phyloP scores from a whole-genome alignment of 2,797 vertebrate species.

The Halcyon badia region DNA sequence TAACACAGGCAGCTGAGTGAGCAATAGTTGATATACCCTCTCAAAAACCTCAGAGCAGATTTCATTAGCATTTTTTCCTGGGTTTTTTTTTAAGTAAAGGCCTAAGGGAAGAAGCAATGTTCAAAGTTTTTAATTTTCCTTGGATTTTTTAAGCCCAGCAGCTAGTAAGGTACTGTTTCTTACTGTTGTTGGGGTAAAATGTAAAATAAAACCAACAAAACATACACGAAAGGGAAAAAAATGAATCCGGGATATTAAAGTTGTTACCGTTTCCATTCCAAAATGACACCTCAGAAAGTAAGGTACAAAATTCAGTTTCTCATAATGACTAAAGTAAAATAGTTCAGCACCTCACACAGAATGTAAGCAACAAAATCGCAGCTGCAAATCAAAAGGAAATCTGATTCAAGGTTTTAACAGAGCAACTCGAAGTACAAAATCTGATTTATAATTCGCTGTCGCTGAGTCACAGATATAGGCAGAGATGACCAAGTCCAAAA shows the following conservation, averaged over 20 bases:
- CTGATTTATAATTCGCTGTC: not conserved
- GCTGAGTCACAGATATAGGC: not conserved
- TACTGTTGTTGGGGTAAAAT: not conserved
- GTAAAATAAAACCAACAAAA: not conserved
- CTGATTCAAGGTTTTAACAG: not conserved
- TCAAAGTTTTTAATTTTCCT: not conserved
- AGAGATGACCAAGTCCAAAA: not conserved
- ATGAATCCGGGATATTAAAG: not conserved
- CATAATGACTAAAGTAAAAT: conserved; percentile 20
- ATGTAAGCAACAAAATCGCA: not conserved
- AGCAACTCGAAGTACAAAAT: not conserved
- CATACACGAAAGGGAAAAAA: not conserved
- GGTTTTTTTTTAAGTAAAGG: not conserved
- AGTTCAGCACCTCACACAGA: not conserved
- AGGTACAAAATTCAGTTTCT: not conserved
- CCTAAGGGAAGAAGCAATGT: not conserved
- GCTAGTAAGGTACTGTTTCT: not conserved
- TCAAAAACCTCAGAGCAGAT: not conserved
- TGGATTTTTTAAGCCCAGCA: conserved; percentile 8
- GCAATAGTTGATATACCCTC: not conserved
- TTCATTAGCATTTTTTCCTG: not conserved
- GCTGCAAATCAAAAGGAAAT: not conserved
- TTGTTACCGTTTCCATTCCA: not conserved
- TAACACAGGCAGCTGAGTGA: not conserved
- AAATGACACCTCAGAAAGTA: not conserved